Conservation (phyloP, 37 sponge, comb jelly and placozoan genomes). For the Axinella damicornis region DNA sequence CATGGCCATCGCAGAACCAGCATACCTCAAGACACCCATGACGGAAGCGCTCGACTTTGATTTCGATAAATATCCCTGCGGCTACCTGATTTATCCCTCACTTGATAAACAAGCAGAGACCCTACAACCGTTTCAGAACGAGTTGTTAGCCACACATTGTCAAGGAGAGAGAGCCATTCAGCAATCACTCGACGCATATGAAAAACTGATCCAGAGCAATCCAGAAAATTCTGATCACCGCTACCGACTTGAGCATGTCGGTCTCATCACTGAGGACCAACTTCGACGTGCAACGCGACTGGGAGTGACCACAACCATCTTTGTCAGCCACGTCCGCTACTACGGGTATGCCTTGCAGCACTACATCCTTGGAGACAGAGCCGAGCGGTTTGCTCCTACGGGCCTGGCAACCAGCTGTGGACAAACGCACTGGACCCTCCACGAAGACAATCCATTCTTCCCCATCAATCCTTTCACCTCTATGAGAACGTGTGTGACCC, state of each 20-base stretch:
- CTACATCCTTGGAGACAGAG: constrained; percentile 48
- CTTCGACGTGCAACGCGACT: constrained; percentile 9
- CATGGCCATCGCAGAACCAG: constrained; percentile 38
- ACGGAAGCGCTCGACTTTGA: constrained; percentile 42
- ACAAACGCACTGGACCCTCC: constrained; percentile 19
- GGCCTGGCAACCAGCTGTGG: constrained; percentile 34
- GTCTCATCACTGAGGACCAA: constrained; percentile 54
- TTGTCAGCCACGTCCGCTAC: constrained; percentile 44
- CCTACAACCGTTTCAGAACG: constrained; percentile 26
- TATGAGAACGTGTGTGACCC: constrained; percentile 47
- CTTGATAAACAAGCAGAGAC: constrained; percentile 6
- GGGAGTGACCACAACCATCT: constrained; percentile 49
- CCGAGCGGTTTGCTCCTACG: constrained; percentile 26
- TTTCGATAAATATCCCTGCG: not conserved
- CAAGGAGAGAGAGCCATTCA: constrained; percentile 71
- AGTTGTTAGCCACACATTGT: constrained; percentile 58
- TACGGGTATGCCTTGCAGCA: constrained; percentile 51
- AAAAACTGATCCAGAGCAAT: not conserved
- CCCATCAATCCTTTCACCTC: constrained; percentile 32
- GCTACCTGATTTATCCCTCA: constrained; percentile 18
- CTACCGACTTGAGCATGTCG: constrained; percentile 66
- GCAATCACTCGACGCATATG: constrained; percentile 42
- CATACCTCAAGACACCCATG: constrained; percentile 44
- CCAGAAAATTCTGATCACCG: constrained; percentile 30
- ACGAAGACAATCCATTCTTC: constrained; percentile 48